Evolutionary conservation across 1,140 invertebrate species (phyloP).

Genomic region (Bombus superbus): DNA sequence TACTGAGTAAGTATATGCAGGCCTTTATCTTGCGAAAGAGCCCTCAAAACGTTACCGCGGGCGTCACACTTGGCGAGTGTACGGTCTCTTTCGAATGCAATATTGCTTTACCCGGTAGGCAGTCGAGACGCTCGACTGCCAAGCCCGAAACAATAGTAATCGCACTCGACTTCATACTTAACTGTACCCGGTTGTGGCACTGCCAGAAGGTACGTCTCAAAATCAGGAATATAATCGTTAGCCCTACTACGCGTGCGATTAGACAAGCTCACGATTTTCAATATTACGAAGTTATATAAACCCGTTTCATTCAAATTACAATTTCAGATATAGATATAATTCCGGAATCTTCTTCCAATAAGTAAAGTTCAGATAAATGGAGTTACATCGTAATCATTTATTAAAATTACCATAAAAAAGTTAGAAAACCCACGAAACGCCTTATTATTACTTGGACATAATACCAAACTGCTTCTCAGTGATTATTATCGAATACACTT

Average conservation of each 20-base stretch:
- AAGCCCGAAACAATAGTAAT: slow-evolving; percentile 74
- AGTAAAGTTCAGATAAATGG: too few relatives aligned
- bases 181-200: slow-evolving; percentile 48
- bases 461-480: too few relatives aligned
- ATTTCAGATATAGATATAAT: too few relatives aligned
- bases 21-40: slow-evolving; percentile 74
- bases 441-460: too few relatives aligned
- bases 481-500: too few relatives aligned
- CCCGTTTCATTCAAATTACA: too few relatives aligned
- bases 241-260: slow-evolving; percentile 26
- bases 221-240: slow-evolving; percentile 60
- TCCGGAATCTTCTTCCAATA: too few relatives aligned
- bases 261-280: neutral
- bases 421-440: too few relatives aligned
- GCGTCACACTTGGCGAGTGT: slow-evolving; percentile 72
- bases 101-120: slow-evolving; percentile 71
- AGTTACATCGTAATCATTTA: too few relatives aligned
- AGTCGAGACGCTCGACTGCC: slow-evolving; percentile 66
- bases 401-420: too few relatives aligned
- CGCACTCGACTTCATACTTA: slow-evolving; percentile 67
- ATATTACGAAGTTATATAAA: neutral
- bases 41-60: slow-evolving; percentile 77
- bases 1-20: slow-evolving; percentile 77
- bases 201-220: slow-evolving; percentile 51
- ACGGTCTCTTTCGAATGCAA: slow-evolving; percentile 74